These are phyloP conservation scores for Pyrocephalus nanus DNA, from an alignment of 2,797 vertebrate genomes.

Conservation along the genomic window DNA sequence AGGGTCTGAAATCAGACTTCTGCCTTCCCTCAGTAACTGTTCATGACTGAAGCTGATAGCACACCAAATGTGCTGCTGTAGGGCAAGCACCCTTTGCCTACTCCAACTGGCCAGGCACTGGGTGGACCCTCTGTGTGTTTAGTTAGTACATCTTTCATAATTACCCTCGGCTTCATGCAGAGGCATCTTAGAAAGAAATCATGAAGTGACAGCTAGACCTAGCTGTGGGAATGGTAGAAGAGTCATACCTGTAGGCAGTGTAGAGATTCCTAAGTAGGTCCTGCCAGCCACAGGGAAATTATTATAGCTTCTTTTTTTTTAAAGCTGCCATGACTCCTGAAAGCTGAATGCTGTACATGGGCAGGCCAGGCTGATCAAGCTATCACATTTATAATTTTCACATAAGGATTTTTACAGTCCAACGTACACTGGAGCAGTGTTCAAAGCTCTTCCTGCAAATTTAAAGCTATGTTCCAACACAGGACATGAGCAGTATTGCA, in stretches of 20 bases:
- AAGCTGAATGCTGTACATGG: neutral
- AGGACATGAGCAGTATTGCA: slow-evolving; percentile 8
- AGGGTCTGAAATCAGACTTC: neutral
- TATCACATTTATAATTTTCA: neutral
- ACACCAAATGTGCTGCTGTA: fast-evolving
- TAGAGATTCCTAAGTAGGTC: neutral
- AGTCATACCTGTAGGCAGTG: neutral
- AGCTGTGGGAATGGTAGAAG: neutral
- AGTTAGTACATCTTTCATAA: neutral
- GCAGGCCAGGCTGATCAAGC: neutral
- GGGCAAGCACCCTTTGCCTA: neutral
- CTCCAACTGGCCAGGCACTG: neutral
- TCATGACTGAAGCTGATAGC: neutral
- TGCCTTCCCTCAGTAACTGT: neutral
- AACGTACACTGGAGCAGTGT: neutral
- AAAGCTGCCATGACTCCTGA: neutral
- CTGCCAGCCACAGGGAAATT: neutral
- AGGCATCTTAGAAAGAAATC: neutral
- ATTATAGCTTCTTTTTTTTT: neutral
- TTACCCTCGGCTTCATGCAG: neutral
- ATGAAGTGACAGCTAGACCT: neutral
- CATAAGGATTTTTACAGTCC: neutral
- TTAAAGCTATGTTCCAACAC: neutral
- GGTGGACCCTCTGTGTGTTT: neutral
- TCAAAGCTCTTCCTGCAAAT: slow-evolving; percentile 1